A percentile compares a stretch with the other conserved stretches of the same genome.
phyloP scores from a whole-genome alignment of 2,797 vertebrate species.

The Sebastes cheni region DNA sequence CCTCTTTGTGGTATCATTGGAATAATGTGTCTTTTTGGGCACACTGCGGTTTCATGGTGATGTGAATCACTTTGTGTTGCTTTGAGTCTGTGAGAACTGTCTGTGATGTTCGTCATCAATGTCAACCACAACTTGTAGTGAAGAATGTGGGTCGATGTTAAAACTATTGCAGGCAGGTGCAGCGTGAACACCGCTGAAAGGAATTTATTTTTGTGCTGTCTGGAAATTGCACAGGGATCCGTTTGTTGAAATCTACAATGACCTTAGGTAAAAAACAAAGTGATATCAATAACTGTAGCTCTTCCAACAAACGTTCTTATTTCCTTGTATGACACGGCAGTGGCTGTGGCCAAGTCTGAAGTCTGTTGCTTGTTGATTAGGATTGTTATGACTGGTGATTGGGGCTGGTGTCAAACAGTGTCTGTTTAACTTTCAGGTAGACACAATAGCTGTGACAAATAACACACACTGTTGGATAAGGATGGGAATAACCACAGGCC shows the following conservation, averaged over 20 bases:
- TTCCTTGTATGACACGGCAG: constrained; percentile 21
- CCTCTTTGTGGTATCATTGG: constrained; percentile 61
- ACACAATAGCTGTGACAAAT: constrained; percentile 34
- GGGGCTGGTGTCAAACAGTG: constrained; percentile 9
- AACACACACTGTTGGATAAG: not conserved
- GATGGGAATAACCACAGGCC: no score
- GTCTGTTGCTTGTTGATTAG: constrained; percentile 40
- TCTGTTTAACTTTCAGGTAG: constrained; percentile 46
- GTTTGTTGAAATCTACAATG: constrained; percentile 40
- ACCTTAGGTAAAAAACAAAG: constrained; percentile 22
- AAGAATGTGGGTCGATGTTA: constrained; percentile 72
- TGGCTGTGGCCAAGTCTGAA: constrained; percentile 14
- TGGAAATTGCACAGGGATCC: constrained; percentile 2
- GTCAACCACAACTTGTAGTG: constrained; percentile 28
- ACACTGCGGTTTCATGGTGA: constrained; percentile 23
- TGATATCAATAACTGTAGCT: constrained; percentile 19
- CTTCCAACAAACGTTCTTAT: constrained; percentile 24
- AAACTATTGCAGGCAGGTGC: constrained; percentile 46
- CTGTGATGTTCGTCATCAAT: constrained; percentile 28
- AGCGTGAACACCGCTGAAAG: constrained; percentile 1
- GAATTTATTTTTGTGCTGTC: constrained; percentile 33
- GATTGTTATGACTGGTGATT: constrained; percentile 65
- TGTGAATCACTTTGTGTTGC: constrained; percentile 44
- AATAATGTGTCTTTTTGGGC: constrained; percentile 50
- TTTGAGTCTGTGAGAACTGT: constrained; percentile 67